A percentile compares a stretch with the other conserved stretches of the same genome.
Evolutionary conservation across 2,113 vertebrate species (phyloP).

Genomic region (human): DNA sequence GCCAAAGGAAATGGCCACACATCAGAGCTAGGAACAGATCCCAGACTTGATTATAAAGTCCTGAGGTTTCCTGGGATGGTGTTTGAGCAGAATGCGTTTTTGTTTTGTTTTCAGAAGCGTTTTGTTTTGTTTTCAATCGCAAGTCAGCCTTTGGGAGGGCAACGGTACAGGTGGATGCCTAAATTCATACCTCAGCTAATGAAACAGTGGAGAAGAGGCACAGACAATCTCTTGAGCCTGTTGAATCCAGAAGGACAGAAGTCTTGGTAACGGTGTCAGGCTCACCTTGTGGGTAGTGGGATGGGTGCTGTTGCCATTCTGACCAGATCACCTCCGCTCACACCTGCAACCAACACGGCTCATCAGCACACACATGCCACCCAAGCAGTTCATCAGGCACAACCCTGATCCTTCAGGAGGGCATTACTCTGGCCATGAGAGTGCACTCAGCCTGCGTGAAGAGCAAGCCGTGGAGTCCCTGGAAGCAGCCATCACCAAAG

Average conservation of each 20-base stretch:
- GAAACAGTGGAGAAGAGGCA: no score
- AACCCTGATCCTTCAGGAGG: not conserved
- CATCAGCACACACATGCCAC: no score
- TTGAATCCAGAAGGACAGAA: not conserved
- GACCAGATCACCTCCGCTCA: not conserved
- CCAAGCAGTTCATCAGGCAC: not conserved
- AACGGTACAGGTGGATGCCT: not conserved
- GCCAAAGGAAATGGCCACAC: not conserved
- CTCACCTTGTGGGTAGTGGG: rapidly evolving
- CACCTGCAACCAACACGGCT: not conserved
- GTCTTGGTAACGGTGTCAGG: not conserved
- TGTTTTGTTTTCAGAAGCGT: not conserved
- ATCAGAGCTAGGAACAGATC: not conserved
- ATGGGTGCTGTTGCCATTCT: rapidly evolving
- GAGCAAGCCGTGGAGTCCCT: not conserved
- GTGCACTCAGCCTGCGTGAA: not conserved
- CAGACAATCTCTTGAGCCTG: not conserved
- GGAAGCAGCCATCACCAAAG: not conserved
- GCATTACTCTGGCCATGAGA: not conserved
- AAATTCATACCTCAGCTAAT: no score
- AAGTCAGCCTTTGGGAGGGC: not conserved
- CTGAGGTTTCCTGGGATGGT: not conserved
- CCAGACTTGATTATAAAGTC: not conserved
- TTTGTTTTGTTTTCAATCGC: not conserved
- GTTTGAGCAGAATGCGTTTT: not conserved